These are phyloP conservation scores for Monochamus saltuarius DNA, from an alignment of 1,140 invertebrate genomes.

Conservation along the genomic window DNA sequence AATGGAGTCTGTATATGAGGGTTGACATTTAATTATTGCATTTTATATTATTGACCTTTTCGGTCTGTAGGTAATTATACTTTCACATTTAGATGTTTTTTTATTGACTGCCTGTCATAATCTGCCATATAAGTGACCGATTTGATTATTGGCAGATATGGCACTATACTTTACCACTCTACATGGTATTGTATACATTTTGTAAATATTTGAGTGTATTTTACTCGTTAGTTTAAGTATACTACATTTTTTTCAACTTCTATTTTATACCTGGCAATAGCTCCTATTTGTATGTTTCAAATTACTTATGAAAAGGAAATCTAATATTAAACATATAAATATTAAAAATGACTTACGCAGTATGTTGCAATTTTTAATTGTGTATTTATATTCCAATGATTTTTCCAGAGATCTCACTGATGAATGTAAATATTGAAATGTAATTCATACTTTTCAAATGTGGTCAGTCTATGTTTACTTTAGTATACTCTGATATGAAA, in stretches of 20 bases:
- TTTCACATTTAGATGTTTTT: too few relatives aligned
- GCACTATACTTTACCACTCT: too few relatives aligned
- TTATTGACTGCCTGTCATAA: too few relatives aligned
- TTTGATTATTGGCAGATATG: too few relatives aligned
- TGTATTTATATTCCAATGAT: conserved; percentile 46
- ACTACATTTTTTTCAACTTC: conserved; percentile 1
- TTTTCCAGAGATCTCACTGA: conserved; percentile 48
- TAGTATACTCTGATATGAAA: conserved; percentile 45
- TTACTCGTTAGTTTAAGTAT: conserved; percentile 10
- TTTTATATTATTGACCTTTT: too few relatives aligned
- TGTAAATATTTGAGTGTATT: conserved; percentile 14
- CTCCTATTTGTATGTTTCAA: conserved; percentile 4
- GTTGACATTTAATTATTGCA: too few relatives aligned
- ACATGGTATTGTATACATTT: conserved; percentile 1
- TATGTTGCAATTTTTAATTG: conserved; percentile 24
- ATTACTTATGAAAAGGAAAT: conserved; percentile 3
- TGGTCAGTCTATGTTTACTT: conserved; percentile 46
- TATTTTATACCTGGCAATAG: conserved; percentile 7
- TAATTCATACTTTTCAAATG: conserved; percentile 39
- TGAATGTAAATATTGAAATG: conserved; percentile 44
- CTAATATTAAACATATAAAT: conserved; percentile 13
- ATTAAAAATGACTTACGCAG: conserved; percentile 16
- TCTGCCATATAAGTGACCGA: too few relatives aligned
- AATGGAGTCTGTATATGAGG: too few relatives aligned
- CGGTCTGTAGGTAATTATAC: too few relatives aligned